Evolutionary conservation across 2,888 invertebrate species (phyloP).

Genomic region (Hydrotaea diabolus): DNA sequence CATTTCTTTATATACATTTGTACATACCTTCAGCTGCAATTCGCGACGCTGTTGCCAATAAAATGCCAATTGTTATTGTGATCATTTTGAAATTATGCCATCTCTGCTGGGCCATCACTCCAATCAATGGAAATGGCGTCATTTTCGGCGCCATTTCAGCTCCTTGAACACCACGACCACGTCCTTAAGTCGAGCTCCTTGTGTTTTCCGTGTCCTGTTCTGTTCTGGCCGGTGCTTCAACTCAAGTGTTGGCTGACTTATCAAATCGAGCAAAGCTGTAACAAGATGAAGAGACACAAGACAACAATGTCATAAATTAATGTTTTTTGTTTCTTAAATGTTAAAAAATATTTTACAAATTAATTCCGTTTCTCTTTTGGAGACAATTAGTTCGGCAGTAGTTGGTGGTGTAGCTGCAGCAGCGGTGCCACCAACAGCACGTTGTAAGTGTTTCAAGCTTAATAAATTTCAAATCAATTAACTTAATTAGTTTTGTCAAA

Average conservation of each 20-base stretch:
- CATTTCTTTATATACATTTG: not conserved
- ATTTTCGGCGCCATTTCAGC: constrained; percentile 75
- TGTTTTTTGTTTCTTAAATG: not conserved
- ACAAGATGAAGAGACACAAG: constrained; percentile 45
- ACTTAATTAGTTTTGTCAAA: constrained; percentile 72
- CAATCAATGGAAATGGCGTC: constrained; percentile 74
- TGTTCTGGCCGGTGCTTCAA: not conserved
- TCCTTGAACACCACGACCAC: not conserved
- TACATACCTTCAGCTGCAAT: constrained; percentile 59
- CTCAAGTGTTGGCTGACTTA: not conserved
- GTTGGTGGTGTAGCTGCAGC: constrained; percentile 36
- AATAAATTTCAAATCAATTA: constrained; percentile 79
- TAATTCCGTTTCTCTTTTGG: constrained; percentile 47
- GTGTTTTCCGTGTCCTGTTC: constrained; percentile 1
- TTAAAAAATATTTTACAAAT: constrained; percentile 56
- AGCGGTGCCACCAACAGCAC: constrained; percentile 44
- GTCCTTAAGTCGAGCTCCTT: not conserved
- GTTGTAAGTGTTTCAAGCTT: constrained; percentile 69
- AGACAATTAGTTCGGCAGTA: constrained; percentile 61
- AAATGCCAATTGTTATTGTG: constrained; percentile 61
- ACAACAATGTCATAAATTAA: constrained; percentile 46
- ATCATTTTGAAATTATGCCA: constrained; percentile 71
- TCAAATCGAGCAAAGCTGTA: constrained; percentile 50
- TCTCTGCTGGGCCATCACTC: constrained; percentile 68
- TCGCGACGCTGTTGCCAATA: constrained; percentile 51